phyloP scores from a whole-genome alignment of 2,888 invertebrate species.

The Perdita meconis region DNA sequence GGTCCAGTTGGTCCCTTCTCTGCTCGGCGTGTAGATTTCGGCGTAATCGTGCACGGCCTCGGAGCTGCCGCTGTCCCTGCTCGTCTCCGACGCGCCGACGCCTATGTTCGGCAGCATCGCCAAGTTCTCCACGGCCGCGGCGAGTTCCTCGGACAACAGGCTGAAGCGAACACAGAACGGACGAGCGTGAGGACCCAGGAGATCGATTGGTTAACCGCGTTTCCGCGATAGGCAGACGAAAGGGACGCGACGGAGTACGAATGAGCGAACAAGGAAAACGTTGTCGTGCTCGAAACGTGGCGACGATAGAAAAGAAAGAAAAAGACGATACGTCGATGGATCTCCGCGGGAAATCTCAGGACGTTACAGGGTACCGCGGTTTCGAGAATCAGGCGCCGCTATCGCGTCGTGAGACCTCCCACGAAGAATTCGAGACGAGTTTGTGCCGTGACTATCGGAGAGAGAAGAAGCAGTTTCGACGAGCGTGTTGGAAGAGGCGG shows the following conservation, averaged over 20 bases:
- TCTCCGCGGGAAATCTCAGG: slow-evolving; percentile 82
- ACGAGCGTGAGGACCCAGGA: slow-evolving; percentile 64
- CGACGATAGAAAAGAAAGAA: slow-evolving; percentile 18
- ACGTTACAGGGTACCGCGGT: slow-evolving; percentile 82
- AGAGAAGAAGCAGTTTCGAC: slow-evolving; percentile 19
- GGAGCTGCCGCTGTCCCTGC: slow-evolving; percentile 81
- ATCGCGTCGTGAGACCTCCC: slow-evolving; percentile 82
- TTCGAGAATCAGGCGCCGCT: slow-evolving; percentile 79
- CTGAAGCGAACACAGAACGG: slow-evolving; percentile 68
- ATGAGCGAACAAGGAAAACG: neutral
- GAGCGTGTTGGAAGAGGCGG: slow-evolving; percentile 13
- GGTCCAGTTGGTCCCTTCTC: slow-evolving; percentile 87
- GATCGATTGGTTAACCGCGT: slow-evolving; percentile 34
- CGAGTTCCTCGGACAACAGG: slow-evolving; percentile 85
- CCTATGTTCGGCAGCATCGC: slow-evolving; percentile 84
- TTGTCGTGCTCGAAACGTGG: slow-evolving; percentile 22
- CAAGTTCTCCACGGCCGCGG: slow-evolving; percentile 87
- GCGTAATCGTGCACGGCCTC: slow-evolving; percentile 94
- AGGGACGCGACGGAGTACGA: neutral
- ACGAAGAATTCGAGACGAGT: slow-evolving; percentile 76
- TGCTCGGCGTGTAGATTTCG: slow-evolving; percentile 96
- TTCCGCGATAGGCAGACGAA: neutral
- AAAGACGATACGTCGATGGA: slow-evolving; percentile 66
- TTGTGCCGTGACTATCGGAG: slow-evolving; percentile 15
- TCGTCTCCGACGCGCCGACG: slow-evolving; percentile 78